Percentiles rank a stretch among this genome's conserved stretches.
Evolutionary conservation across 2,888 invertebrate genomes (phyloP).

Genomic region (Phengaris alcon): DNA sequence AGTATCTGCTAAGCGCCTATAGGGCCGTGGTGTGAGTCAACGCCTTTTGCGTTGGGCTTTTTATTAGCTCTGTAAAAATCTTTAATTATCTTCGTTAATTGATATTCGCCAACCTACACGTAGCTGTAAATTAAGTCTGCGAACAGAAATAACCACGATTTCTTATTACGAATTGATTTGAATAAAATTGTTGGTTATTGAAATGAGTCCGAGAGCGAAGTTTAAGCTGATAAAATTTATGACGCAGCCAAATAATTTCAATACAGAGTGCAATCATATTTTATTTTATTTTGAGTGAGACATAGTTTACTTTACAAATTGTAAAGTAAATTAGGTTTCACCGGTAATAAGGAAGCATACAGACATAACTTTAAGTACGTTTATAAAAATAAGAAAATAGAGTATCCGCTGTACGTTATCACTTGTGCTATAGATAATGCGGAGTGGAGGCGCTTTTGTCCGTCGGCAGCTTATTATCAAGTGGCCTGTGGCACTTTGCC

Average conservation of each 20-base stretch:
- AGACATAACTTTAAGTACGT: too few relatives aligned
- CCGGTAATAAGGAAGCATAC: too few relatives aligned
- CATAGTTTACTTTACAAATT: not conserved
- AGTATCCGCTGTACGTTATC: not conserved
- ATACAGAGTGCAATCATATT: too few relatives aligned
- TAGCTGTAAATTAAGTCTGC: too few relatives aligned
- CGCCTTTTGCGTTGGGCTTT: not conserved
- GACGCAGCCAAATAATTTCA: too few relatives aligned
- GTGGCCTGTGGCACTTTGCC: slow-evolving; percentile 53
- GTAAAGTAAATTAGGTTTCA: too few relatives aligned
- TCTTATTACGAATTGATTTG: not conserved
- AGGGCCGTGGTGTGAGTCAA: not conserved
- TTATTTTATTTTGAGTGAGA: too few relatives aligned
- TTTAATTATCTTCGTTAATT: not conserved
- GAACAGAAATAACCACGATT: not conserved
- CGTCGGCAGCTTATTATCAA: slow-evolving; percentile 51
- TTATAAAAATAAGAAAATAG: not conserved
- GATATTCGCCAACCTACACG: not conserved
- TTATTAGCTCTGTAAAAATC: not conserved
- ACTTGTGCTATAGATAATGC: slow-evolving; percentile 39
- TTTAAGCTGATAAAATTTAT: too few relatives aligned
- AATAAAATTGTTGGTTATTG: not conserved
- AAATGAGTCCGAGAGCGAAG: too few relatives aligned
- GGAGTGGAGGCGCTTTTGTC: slow-evolving; percentile 53
- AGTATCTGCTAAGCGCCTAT: not conserved